phyloP scores from a whole-genome alignment of 37 sponge, comb jelly and placozoan species.

The Theonella swinhoei region DNA sequence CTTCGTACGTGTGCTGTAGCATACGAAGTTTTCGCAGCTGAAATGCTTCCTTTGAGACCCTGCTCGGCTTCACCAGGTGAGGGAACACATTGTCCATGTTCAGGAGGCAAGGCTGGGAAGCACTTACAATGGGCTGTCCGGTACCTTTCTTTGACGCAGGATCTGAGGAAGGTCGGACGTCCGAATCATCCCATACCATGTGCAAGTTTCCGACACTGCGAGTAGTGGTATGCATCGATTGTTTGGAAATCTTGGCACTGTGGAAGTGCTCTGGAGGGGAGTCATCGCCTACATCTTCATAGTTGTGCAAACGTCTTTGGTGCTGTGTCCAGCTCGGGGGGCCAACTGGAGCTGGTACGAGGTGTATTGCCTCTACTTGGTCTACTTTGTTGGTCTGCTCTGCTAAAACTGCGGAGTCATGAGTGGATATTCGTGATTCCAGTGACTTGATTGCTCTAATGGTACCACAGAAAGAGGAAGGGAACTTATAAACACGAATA shows the following conservation, averaged over 20 bases:
- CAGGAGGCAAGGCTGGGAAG: slow-evolving; percentile 36
- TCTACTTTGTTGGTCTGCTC: not conserved
- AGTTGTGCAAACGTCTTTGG: slow-evolving; percentile 26
- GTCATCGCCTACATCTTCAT: slow-evolving; percentile 24
- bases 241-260: not conserved
- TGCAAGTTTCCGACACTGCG: slow-evolving; percentile 1
- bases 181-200: slow-evolving; percentile 58
- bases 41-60: slow-evolving; percentile 7
- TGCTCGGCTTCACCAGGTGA: not conserved
- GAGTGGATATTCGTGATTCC: not conserved
- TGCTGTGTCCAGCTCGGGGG: slow-evolving; percentile 26
- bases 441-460: slow-evolving; percentile 24
- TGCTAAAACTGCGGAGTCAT: too few relatives aligned
- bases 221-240: not conserved
- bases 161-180: not conserved
- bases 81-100: not conserved
- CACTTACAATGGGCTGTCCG: not conserved
- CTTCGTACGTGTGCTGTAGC: slow-evolving; percentile 46
- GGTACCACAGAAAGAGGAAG: too few relatives aligned
- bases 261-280: not conserved
- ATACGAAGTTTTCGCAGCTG: slow-evolving; percentile 8
- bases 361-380: not conserved
- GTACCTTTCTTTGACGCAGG: too few relatives aligned
- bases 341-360: not conserved
- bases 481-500: too few relatives aligned